These are phyloP conservation scores for Polypterus bichir DNA, from an alignment of 2,113 vertebrate genomes.

Conservation along the genomic window DNA sequence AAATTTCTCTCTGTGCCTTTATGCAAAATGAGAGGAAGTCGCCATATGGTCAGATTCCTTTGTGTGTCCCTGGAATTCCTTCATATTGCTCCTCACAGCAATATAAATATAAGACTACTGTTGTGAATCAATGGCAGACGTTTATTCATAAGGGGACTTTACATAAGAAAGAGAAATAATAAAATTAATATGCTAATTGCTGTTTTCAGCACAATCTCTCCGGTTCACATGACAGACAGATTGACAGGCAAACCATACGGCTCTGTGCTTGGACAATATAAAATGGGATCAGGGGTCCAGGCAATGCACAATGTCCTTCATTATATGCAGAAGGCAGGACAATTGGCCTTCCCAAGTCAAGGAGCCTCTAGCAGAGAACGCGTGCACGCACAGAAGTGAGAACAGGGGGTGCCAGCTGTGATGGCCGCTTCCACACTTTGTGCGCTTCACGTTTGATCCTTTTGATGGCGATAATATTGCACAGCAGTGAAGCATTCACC, in stretches of 20 bases:
- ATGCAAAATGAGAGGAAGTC: too few relatives aligned
- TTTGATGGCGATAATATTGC: neutral
- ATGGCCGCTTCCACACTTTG: slow-evolving; percentile 28
- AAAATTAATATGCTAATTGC: slow-evolving; percentile 19
- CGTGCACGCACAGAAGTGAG: slow-evolving; percentile 48
- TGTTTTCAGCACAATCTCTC: slow-evolving; percentile 25
- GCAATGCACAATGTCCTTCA: slow-evolving; percentile 34
- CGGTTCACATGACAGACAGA: slow-evolving; percentile 24
- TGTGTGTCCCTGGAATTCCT: neutral
- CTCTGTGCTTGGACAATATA: slow-evolving; percentile 32
- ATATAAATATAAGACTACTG: neutral
- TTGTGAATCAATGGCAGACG: neutral
- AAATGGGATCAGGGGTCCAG: slow-evolving; percentile 28
- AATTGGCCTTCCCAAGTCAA: slow-evolving; percentile 42
- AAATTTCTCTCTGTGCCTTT: too few relatives aligned
- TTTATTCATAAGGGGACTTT: neutral
- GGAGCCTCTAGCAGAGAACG: slow-evolving; percentile 50
- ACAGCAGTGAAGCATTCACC: neutral
- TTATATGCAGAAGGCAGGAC: slow-evolving; percentile 41
- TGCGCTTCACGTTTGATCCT: slow-evolving; percentile 4
- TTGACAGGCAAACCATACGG: slow-evolving; percentile 29
- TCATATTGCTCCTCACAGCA: neutral
- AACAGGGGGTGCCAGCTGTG: slow-evolving; percentile 36
- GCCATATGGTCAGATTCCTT: neutral
- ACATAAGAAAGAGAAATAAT: slow-evolving; percentile 13